Conservation (phyloP, 2,113 vertebrate genomes). For the Ailuropoda melanoleuca region DNA sequence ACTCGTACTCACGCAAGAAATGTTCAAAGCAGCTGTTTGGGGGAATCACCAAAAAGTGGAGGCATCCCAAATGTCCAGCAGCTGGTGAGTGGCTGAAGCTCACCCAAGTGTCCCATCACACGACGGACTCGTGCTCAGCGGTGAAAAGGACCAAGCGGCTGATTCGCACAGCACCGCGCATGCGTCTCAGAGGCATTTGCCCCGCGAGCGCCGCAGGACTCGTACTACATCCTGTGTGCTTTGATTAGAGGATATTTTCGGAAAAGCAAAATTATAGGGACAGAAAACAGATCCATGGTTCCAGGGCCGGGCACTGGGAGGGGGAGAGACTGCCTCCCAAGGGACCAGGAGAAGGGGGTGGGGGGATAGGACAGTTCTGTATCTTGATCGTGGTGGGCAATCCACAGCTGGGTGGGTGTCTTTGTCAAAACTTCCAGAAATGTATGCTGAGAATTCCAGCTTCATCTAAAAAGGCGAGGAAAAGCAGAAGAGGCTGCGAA, state of each 20-base stretch:
- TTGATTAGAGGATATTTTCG: background rate
- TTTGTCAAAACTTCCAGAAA: background rate
- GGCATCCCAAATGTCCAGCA: background rate
- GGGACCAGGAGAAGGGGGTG: too few species aligned
- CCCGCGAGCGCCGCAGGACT: background rate
- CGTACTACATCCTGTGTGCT: rapidly evolving
- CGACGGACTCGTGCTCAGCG: background rate
- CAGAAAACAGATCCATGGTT: background rate
- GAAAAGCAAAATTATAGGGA: background rate
- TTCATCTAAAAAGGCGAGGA: background rate
- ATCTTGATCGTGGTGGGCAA: background rate
- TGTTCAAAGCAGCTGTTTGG: background rate
- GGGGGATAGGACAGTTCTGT: background rate
- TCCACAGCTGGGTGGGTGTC: background rate
- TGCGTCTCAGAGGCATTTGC: background rate
- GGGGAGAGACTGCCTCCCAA: background rate
- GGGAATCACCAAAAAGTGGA: background rate
- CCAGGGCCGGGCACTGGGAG: background rate
- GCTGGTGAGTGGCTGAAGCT: background rate
- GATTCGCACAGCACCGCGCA: background rate
- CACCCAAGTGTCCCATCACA: too few species aligned
- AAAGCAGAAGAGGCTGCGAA: background rate
- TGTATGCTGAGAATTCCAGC: background rate
- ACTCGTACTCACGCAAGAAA: background rate
- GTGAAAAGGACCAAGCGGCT: background rate